These are phyloP conservation scores for Eira barbara DNA, from an alignment of 2,113 vertebrate genomes.

Conservation along the genomic window DNA sequence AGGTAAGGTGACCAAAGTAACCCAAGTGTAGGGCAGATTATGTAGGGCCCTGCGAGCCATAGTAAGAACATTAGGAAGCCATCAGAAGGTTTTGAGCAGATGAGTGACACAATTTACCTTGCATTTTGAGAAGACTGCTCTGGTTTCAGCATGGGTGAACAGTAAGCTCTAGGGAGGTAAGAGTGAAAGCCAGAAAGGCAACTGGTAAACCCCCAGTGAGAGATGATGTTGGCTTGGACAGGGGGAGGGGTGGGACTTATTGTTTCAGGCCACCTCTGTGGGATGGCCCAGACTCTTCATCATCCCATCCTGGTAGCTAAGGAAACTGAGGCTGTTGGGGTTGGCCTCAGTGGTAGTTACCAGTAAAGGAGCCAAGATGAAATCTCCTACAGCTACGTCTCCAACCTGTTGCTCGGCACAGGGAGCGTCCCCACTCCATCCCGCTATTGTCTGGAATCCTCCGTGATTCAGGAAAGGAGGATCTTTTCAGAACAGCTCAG, in stretches of 20 bases:
- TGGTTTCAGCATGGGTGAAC: neutral
- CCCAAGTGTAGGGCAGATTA: neutral
- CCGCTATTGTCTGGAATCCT: slow-evolving; percentile 51
- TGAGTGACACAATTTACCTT: neutral
- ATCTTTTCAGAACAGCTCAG: slow-evolving; percentile 70
- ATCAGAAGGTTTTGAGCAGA: neutral
- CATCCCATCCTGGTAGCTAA: neutral
- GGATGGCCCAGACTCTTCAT: neutral
- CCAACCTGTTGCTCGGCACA: slow-evolving; percentile 52
- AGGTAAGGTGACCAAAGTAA: neutral
- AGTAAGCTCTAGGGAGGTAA: neutral
- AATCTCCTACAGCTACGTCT: neutral
- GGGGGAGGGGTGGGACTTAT: neutral
- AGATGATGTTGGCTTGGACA: neutral
- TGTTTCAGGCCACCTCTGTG: neutral
- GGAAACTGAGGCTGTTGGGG: neutral
- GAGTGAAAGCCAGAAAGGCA: neutral
- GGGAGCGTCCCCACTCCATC: slow-evolving; percentile 25
- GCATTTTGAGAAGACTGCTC: neutral
- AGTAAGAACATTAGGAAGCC: neutral
- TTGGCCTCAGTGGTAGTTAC: neutral
- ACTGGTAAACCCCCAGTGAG: neutral
- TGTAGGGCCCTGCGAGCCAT: neutral
- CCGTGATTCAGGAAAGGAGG: slow-evolving; percentile 34
- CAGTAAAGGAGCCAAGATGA: neutral